These are phyloP conservation scores for Battus philenor DNA, from an alignment of 1,140 invertebrate species.

Conservation along the genomic window DNA sequence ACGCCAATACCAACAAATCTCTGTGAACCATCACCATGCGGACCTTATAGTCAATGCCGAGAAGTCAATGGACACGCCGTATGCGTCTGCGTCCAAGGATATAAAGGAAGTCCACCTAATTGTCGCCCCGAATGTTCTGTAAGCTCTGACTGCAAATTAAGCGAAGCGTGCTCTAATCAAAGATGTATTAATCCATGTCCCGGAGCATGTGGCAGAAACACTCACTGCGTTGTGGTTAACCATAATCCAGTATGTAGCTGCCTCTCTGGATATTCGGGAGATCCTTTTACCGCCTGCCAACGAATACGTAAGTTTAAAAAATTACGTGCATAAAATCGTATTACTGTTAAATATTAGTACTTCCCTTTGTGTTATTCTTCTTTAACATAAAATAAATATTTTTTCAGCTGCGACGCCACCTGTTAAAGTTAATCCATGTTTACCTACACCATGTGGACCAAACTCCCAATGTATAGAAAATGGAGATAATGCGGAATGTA, in stretches of 20 bases:
- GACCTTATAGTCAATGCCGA: slow-evolving; percentile 83
- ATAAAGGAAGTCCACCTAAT: slow-evolving; percentile 82
- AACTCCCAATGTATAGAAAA: slow-evolving; percentile 79
- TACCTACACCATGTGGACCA: slow-evolving; percentile 80
- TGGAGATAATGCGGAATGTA: slow-evolving; percentile 77
- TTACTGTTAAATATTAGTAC: too few species aligned
- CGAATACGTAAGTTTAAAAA: slow-evolving; percentile 71
- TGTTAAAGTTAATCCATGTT: slow-evolving; percentile 74
- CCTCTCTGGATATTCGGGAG: slow-evolving; percentile 77
- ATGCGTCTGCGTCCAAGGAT: slow-evolving; percentile 83
- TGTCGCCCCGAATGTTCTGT: slow-evolving; percentile 83
- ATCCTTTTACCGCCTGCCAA: slow-evolving; percentile 79
- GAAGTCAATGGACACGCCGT: slow-evolving; percentile 80
- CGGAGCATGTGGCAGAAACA: slow-evolving; percentile 82
- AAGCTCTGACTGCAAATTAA: slow-evolving; percentile 82
- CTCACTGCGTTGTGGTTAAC: slow-evolving; percentile 80
- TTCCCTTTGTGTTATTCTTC: too few species aligned
- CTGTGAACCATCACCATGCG: slow-evolving; percentile 80
- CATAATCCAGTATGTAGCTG: slow-evolving; percentile 82
- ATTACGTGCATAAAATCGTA: too few species aligned
- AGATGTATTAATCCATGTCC: slow-evolving; percentile 85
- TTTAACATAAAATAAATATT: too few species aligned
- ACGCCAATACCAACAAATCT: slow-evolving; percentile 49
- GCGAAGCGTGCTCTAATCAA: slow-evolving; percentile 80
- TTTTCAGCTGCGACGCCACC: slow-evolving; percentile 44